Evolutionary conservation across 2,797 vertebrate species (phyloP).

Genomic region (Dromococcyx pavoninus): DNA sequence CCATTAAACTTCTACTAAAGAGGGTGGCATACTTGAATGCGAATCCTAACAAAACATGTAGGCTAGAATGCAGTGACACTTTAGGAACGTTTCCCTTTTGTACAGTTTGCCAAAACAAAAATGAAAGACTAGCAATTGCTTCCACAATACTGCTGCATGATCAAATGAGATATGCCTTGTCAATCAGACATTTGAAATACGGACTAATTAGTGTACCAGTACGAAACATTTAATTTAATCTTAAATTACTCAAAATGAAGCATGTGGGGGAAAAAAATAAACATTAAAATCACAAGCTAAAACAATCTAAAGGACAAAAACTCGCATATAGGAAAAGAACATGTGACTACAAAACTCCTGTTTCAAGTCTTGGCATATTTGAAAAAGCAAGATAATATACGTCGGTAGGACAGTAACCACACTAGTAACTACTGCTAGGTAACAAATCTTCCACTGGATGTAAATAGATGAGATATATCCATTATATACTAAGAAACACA

Average conservation of each 20-base stretch:
- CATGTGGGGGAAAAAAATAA: neutral
- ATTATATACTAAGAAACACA: neutral
- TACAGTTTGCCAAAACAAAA: neutral
- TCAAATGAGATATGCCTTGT: neutral
- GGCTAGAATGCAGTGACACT: neutral
- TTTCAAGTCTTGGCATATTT: neutral
- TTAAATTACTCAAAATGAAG: neutral
- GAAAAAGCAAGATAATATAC: neutral
- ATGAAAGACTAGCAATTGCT: neutral
- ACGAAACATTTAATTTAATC: slow-evolving; percentile 14
- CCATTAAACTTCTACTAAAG: neutral
- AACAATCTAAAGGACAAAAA: slow-evolving; percentile 39
- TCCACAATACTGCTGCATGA: neutral
- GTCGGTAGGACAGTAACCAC: neutral
- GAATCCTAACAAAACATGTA: neutral
- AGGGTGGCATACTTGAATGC: neutral
- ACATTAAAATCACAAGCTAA: slow-evolving; percentile 11
- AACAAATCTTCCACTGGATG: neutral
- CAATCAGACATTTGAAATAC: neutral
- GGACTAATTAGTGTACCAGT: neutral
- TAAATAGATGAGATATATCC: neutral
- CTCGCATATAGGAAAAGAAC: neutral
- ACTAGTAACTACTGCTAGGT: neutral
- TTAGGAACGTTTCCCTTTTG: neutral
- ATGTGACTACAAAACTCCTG: slow-evolving; percentile 1